Conservation (phyloP, 2,113 vertebrate genomes). For the Tretioscincus oriximinensis region DNA sequence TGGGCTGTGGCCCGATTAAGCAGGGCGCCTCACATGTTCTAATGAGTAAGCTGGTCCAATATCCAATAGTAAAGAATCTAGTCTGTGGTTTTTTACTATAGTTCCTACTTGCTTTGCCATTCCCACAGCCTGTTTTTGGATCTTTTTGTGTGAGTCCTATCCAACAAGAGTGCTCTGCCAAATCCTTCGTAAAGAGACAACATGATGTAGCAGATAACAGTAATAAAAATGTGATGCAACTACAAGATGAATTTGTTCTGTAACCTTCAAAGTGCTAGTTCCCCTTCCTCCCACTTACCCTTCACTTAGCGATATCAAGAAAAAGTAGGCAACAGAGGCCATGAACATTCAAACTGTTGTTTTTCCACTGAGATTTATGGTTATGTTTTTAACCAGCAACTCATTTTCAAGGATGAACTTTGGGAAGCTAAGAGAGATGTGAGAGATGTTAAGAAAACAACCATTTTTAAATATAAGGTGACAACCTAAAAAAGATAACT, state of each 20-base stretch:
- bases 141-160: too few species aligned
- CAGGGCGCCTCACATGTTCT: too few species aligned
- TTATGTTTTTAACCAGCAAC: slow-evolving; percentile 49
- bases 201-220: too few species aligned
- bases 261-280: slow-evolving; percentile 4
- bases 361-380: slow-evolving; percentile 49
- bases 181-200: too few species aligned
- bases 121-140: too few species aligned
- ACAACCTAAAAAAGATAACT: slow-evolving; percentile 48
- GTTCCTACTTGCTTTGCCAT: too few species aligned
- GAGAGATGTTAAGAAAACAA: slow-evolving; percentile 25
- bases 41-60: too few species aligned
- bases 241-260: slow-evolving; percentile 17
- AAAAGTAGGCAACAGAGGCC: slow-evolving; percentile 2
- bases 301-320: neutral
- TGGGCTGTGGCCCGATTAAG: too few species aligned
- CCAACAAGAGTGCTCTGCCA: too few species aligned
- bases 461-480: slow-evolving; percentile 27
- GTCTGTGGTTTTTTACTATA: too few species aligned
- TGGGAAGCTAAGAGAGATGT: slow-evolving; percentile 44
- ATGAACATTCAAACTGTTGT: neutral
- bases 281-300: slow-evolving; percentile 11
- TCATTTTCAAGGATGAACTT: slow-evolving; percentile 64
- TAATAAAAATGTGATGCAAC: neutral
- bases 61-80: too few species aligned